Evolutionary conservation across 2,113 vertebrate genomes (phyloP).

Genomic region (rabbit (Oryctolagus cuniculus)): mOryCun1.1 NC_091440.1:119900001-119900500

Average conservation of each 20-base stretch:
- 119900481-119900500: conserved; percentile 86
- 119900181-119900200: conserved; percentile 86
- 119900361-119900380: conserved; percentile 81
- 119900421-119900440: conserved; percentile 91
- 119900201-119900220: conserved; percentile 88
- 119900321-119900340: conserved; percentile 64
- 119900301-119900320: conserved; percentile 57
- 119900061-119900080: conserved; percentile 87
- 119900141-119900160: conserved; percentile 86
- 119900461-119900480: conserved; percentile 86
- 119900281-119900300: conserved; percentile 85
- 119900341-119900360: conserved; percentile 67
- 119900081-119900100: conserved; percentile 88
- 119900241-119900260: conserved; percentile 77
- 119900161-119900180: conserved; percentile 84
- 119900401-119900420: conserved; percentile 89
- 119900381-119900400: conserved; percentile 86
- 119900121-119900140: conserved; percentile 83
- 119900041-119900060: conserved; percentile 83
- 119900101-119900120: conserved; percentile 86
- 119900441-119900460: conserved; percentile 89
- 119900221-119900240: conserved; percentile 90
- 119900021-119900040: conserved; percentile 77
- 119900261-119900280: conserved; percentile 79
- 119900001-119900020: conserved; percentile 68